phyloP scores from a whole-genome alignment of 2,113 vertebrate genomes.

The Chaetura pelagica region DNA sequence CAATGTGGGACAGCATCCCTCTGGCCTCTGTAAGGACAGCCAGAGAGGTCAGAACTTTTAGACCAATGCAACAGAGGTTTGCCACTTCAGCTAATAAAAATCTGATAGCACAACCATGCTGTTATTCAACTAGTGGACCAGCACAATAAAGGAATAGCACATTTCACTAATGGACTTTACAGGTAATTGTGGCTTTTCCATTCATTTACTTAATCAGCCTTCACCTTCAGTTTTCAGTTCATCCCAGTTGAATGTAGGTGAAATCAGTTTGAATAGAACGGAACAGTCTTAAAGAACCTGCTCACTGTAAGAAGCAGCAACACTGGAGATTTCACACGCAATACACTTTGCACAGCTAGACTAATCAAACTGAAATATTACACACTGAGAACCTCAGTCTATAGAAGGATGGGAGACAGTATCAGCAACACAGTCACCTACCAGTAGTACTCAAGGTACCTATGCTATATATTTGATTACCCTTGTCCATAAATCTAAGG shows the following conservation, averaged over 20 bases:
- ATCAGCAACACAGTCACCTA: neutral
- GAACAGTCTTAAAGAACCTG: neutral
- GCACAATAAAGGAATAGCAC: neutral
- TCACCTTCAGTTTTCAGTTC: neutral
- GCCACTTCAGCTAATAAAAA: neutral
- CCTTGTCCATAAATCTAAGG: neutral
- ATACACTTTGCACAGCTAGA: neutral
- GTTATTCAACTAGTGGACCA: neutral
- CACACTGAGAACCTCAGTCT: neutral
- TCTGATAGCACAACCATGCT: neutral
- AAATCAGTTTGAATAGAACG: neutral
- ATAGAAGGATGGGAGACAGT: neutral
- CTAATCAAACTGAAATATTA: neutral
- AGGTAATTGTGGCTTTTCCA: neutral
- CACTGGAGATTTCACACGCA: neutral
- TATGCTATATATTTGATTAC: neutral
- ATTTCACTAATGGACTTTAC: neutral
- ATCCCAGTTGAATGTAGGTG: neutral
- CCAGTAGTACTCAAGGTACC: neutral
- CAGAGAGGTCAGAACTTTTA: neutral
- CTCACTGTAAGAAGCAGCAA: neutral
- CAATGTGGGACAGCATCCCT: neutral
- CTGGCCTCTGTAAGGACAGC: neutral
- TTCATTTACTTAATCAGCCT: neutral
- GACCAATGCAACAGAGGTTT: neutral